phyloP scores from a whole-genome alignment of 1,140 invertebrate genomes.

The Cepaea nemoralis region DNA sequence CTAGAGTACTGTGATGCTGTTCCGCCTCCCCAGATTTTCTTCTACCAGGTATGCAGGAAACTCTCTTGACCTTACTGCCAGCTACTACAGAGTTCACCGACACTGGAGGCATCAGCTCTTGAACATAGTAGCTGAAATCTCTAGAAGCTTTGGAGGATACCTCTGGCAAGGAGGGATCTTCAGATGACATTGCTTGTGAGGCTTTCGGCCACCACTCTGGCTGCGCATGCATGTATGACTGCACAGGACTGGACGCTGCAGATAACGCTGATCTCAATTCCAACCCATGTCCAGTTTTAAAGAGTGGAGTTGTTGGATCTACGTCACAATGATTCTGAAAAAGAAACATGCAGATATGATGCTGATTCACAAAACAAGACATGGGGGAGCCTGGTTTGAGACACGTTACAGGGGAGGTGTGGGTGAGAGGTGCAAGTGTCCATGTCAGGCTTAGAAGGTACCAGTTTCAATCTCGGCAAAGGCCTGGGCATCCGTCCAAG shows the following conservation, averaged over 20 bases:
- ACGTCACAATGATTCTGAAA: neutral
- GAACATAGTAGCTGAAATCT: slow-evolving; percentile 50
- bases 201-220: neutral
- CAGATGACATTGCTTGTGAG: slow-evolving; percentile 13
- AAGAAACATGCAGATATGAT: too few relatives aligned
- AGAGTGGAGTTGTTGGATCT: neutral
- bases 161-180: neutral
- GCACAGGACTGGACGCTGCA: neutral
- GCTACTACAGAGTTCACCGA: slow-evolving; percentile 40
- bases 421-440: too few relatives aligned
- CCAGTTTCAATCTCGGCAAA: too few relatives aligned
- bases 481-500: too few relatives aligned
- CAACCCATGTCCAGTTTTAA: neutral
- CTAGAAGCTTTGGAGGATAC: neutral
- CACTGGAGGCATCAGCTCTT: slow-evolving; percentile 58
- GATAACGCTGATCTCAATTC: neutral
- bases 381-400: too few relatives aligned
- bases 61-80: slow-evolving; percentile 51
- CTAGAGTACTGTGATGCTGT: too few relatives aligned
- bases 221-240: neutral
- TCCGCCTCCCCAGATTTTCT: slow-evolving; percentile 17
- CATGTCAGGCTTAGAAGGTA: too few relatives aligned
- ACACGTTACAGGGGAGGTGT: too few relatives aligned
- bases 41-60: slow-evolving; percentile 57
- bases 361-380: too few relatives aligned